Conservation (phyloP, 2,888 invertebrate genomes). For the Lochmaea crataegi region DNA sequence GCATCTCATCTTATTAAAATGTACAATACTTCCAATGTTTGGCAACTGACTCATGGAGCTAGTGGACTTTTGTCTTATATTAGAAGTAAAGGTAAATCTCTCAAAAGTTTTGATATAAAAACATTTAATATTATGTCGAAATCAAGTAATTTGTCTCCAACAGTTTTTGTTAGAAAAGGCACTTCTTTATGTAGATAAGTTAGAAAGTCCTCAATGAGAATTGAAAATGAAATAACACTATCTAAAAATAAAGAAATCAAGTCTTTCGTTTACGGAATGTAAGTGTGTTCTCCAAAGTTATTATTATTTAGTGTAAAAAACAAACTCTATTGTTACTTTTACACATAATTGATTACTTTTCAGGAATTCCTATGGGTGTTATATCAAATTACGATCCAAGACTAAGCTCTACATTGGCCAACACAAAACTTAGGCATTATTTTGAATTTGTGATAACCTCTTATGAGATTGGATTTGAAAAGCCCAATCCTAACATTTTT, state of each 20-base stretch:
- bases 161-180: no score
- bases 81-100: constrained; percentile 58
- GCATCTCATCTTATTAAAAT: constrained; percentile 74
- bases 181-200: no score
- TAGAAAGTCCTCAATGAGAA: no score
- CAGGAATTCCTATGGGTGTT: constrained; percentile 72
- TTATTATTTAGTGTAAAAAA: no score
- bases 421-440: constrained; percentile 74
- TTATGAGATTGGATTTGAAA: constrained; percentile 77
- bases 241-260: no score
- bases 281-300: no score
- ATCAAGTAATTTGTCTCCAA: no score
- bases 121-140: no score
- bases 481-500: constrained; percentile 83
- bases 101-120: no score
- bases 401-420: constrained; percentile 74
- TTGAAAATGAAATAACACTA: no score
- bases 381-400: constrained; percentile 93
- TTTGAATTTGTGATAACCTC: constrained; percentile 86
- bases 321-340: no score
- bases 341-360: neutral
- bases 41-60: constrained; percentile 77
- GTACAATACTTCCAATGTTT: constrained; percentile 79
- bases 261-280: no score
- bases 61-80: constrained; percentile 74